These are phyloP conservation scores for Triplophysa siluroides DNA, from an alignment of 2,113 vertebrate species.

Conservation along the genomic window DNA sequence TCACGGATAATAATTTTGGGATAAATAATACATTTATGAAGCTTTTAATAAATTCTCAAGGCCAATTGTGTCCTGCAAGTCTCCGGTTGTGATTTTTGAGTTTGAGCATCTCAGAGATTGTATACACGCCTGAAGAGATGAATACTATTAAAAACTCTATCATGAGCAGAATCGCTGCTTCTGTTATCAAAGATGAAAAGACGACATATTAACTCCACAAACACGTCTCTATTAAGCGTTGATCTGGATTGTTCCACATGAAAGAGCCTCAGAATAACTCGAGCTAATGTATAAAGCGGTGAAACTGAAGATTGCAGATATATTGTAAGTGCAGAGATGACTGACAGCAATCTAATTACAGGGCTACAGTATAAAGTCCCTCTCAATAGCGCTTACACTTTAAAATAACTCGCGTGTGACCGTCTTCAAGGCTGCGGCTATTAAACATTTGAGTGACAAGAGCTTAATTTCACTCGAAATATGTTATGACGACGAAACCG, in stretches of 20 bases:
- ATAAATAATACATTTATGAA: no score
- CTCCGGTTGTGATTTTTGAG: not conserved
- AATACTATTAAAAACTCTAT: not conserved
- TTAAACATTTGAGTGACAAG: conserved; percentile 49
- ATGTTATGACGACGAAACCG: conserved; percentile 8
- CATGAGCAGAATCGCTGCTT: not conserved
- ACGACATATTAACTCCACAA: not conserved
- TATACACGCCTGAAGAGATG: not conserved
- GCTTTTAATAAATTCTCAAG: no score
- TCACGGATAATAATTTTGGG: no score
- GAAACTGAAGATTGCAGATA: not conserved
- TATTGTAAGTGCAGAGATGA: not conserved
- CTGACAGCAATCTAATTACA: conserved; percentile 45
- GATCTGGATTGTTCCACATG: not conserved
- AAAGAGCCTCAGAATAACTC: no score
- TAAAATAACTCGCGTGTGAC: conserved; percentile 49
- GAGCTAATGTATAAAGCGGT: not conserved
- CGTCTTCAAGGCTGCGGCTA: conserved; percentile 42
- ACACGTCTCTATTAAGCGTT: not conserved
- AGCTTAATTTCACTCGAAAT: conserved; percentile 41
- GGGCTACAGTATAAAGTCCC: not conserved
- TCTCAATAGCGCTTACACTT: conserved; percentile 30
- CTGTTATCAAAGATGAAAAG: not conserved
- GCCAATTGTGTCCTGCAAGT: not conserved
- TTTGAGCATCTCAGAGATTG: not conserved